Percentiles rank a stretch among this genome's conserved stretches.
Conservation (phyloP, 2,888 invertebrate species). For the Drosophila colorata region DNA sequence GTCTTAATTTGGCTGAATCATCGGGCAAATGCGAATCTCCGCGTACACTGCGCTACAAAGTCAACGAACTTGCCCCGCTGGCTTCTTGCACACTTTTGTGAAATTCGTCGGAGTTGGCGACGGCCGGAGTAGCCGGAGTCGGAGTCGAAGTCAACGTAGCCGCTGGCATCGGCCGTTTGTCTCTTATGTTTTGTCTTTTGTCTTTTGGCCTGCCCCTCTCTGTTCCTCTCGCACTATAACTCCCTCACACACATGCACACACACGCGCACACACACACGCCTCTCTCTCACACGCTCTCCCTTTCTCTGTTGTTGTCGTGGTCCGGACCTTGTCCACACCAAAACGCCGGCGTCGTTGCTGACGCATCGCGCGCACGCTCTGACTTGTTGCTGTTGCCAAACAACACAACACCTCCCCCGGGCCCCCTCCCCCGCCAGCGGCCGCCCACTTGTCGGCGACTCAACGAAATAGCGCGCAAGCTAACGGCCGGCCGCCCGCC, state of each 20-base stretch:
- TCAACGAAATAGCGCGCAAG: constrained; percentile 4
- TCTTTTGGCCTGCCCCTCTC: constrained; percentile 14
- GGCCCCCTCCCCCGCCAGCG: neutral
- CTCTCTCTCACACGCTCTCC: neutral
- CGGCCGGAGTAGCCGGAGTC: neutral
- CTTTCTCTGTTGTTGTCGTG: constrained; percentile 23
- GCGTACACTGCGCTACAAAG: constrained; percentile 59
- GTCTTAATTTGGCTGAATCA: constrained; percentile 70
- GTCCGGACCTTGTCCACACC: constrained; percentile 57
- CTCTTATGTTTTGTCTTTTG: constrained; percentile 30
- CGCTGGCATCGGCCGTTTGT: constrained; percentile 40
- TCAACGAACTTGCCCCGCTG: constrained; percentile 66
- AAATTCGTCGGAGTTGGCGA: constrained; percentile 48
- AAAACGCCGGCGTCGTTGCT: constrained; percentile 51
- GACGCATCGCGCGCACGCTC: constrained; percentile 63
- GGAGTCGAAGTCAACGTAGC: constrained; percentile 1
- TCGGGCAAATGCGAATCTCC: constrained; percentile 36
- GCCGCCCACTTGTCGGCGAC: neutral
- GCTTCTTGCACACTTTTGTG: constrained; percentile 68
- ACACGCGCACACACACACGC: neutral
- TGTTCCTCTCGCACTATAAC: neutral
- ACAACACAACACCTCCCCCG: constrained; percentile 10
- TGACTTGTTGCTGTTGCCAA: constrained; percentile 39
- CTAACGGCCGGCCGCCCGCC: constrained; percentile 16
- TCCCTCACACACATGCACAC: neutral